Base-by-base conservation (phyloP, 1,140 invertebrate species). In the Drosophila pseudoobscura region DNA sequence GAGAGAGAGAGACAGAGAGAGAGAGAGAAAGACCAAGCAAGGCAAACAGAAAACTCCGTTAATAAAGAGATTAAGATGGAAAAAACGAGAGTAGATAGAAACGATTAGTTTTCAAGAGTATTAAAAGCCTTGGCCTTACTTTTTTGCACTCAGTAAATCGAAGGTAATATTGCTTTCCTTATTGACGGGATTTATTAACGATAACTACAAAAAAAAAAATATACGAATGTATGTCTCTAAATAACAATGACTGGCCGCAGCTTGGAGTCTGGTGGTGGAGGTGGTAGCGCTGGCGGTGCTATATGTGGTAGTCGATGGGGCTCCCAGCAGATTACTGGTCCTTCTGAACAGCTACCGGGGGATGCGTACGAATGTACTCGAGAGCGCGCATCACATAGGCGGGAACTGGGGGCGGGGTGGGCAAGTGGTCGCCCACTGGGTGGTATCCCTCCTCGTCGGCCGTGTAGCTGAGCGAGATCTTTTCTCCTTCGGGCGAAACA, bases 361-460 rank as follows among this genome's bases (percentile, higher is more conserved):
- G 91, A 83, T 92, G 91, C 35, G 84, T 92, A 60, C 93, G 93
- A 66, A 94, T 91, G 79, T 93, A 94, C 51, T 92, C 93, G 11
- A 94, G 64, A 17, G 92, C 89, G 15, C 85, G 84, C 45, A 91
- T 68, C 41, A 92, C 78, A 44, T 90, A 85, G 3, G 83, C 89
- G 6, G 91, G 91, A 22, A 92, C 85, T 29, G 89, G 92, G n/a
- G 92, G 93, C 5, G 92, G 92, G 4, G 92, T 93, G 13, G 93
- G 93, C 47, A 93, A 69, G 83, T 93, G 93, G 31, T 93, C 92
- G 39, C 93, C 93, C 20, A 90, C 78, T 13, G 93, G 92, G 70
- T 92, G 91, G 72, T 91, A 93, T 13, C 92, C 94, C 75, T 94
- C 94, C 82, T 94, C 94, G 77, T 95, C 94, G 39, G 94, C 94